These are phyloP conservation scores for Tympanoctomys barrerae DNA, from an alignment of 2,797 vertebrate genomes.

Conservation along the genomic window DNA sequence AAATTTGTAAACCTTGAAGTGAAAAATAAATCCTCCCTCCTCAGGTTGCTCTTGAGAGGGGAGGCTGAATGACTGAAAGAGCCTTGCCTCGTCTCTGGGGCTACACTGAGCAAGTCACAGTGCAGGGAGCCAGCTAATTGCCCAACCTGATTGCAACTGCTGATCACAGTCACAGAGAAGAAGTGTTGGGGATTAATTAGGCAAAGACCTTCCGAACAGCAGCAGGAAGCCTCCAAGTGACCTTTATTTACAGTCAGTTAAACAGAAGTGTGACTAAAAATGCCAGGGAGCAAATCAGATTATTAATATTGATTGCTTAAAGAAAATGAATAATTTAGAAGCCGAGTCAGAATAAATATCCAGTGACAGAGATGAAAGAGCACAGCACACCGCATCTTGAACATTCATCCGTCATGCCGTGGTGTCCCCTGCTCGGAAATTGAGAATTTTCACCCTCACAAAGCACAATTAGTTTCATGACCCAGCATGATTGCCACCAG, in stretches of 20 bases:
- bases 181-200: constrained; percentile 92
- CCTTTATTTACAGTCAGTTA: constrained; percentile 95
- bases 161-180: constrained; percentile 91
- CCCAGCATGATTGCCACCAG: constrained; percentile 83
- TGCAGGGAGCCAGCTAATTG: constrained; percentile 90
- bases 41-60: constrained; percentile 72
- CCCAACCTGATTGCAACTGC: constrained; percentile 91
- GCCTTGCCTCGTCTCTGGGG: constrained; percentile 77
- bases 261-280: constrained; percentile 93
- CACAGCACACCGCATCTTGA: constrained; percentile 84
- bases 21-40: constrained; percentile 82
- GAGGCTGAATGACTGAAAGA: constrained; percentile 74
- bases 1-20: constrained; percentile 81
- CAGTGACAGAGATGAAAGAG: constrained; percentile 89
- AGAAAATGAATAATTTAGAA: constrained; percentile 94
- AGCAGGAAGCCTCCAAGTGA: constrained; percentile 92
- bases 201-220: constrained; percentile 92
- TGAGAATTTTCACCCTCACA: constrained; percentile 87
- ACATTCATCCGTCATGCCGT: constrained; percentile 86
- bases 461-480: constrained; percentile 89
- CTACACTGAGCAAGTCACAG: constrained; percentile 87
- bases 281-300: constrained; percentile 92
- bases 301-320: constrained; percentile 94
- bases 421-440: constrained; percentile 84
- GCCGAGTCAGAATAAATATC: constrained; percentile 90